Evolutionary conservation across 2,888 invertebrate species (phyloP), one percentile per base, ranked within the genome.

Genomic region (Agonopterix arenella): DNA sequence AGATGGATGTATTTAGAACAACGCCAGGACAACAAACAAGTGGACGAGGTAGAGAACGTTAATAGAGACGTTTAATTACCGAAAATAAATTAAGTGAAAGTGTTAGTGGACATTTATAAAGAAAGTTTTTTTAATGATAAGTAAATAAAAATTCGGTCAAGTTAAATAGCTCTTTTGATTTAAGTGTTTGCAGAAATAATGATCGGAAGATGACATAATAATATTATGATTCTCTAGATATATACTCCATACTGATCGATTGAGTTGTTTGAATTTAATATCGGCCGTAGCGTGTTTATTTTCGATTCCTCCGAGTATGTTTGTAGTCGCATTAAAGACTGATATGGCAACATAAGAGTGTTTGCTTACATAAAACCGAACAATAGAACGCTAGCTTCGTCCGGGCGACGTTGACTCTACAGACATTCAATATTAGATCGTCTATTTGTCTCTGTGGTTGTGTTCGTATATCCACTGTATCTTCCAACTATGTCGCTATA

Each of bases 1-100:
- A 93, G 93, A 49, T 93, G 93, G 93, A 90, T 93, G 86, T 93
- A 93, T 71, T 89, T 90, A 57, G 92, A 93, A 69, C 92, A 93
- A 66, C 89, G 84, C 57, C 84, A 90, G 64, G 91, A 92, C 60
- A 76, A 68, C 57, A 75, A 74, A 59, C 69, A 67, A 57, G 60
- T 60, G 7, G 66, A 72, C 43, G 73, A 73, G 64, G 54, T 66
- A 55, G 76, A 76, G 48, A 68, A 68, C 55, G 72, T 56, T 2
- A 78, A 73, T 48, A 75, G 71, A 59, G 74, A 73, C 59, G 65
- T 72, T 47, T 74, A 69, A 41, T 55, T 57, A 18, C 11, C 50
- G 54, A 60, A 64, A 59, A 48, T 59, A 62, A 28, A 60, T 61
- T 51, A 59, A 63, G 70, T 72, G 70, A 68, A 63, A 61, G 64